These are phyloP conservation scores for Coreius guichenoti DNA, from an alignment of 2,797 vertebrate species.

Conservation along the genomic window DNA sequence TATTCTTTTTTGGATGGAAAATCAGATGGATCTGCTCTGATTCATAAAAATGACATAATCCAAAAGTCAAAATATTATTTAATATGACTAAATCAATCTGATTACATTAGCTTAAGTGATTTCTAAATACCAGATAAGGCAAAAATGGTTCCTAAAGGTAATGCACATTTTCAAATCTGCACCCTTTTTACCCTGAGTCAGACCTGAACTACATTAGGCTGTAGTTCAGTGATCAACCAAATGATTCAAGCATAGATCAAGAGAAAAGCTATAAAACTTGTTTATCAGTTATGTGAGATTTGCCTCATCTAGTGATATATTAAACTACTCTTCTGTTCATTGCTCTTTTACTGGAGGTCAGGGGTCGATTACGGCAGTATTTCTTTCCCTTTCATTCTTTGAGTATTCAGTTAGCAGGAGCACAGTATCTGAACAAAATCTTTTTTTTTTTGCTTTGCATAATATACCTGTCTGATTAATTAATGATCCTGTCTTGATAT, in stretches of 20 bases:
- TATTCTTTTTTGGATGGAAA: background rate
- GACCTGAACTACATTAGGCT: background rate
- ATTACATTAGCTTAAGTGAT: background rate
- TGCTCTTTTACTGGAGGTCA: slow-evolving; percentile 81
- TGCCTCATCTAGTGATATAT: slow-evolving; percentile 87
- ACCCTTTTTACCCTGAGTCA: no score
- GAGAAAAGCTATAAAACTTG: slow-evolving; percentile 84
- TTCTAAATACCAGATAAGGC: background rate
- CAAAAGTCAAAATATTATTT: background rate
- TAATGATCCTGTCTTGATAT: slow-evolving; percentile 10
- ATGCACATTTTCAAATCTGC: background rate
- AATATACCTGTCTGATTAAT: slow-evolving; percentile 15
- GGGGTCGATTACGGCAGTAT: slow-evolving; percentile 65
- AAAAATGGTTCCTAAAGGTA: background rate
- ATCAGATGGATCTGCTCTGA: background rate
- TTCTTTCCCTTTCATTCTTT: slow-evolving; percentile 11
- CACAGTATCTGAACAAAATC: background rate
- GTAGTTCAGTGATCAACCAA: slow-evolving; percentile 83
- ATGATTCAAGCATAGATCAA: slow-evolving; percentile 79
- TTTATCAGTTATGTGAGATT: slow-evolving; percentile 89
- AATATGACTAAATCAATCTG: background rate
- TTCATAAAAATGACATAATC: background rate
- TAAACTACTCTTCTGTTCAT: slow-evolving; percentile 85
- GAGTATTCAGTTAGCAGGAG: background rate
- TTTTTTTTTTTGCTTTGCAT: slow-evolving; percentile 16